Percentiles rank a stretch among this genome's conserved stretches.
phyloP scores from a whole-genome alignment of 2,888 invertebrate genomes.

The Helicoverpa assulta region DNA sequence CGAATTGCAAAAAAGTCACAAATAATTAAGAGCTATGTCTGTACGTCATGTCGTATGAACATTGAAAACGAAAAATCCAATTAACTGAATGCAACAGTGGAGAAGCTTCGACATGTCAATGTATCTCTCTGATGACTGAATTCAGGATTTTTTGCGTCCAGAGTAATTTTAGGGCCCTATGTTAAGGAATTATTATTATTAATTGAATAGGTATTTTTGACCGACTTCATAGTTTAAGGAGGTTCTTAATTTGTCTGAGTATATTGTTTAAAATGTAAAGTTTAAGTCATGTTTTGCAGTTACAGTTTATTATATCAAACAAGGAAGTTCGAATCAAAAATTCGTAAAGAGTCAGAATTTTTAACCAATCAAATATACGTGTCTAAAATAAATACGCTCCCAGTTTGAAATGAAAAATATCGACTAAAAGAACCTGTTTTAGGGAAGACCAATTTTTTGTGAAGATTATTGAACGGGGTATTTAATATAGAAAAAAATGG shows the following conservation, averaged over 20 bases:
- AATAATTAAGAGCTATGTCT: slow-evolving; percentile 17
- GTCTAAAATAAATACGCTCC: background rate
- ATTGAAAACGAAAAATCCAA: slow-evolving; percentile 70
- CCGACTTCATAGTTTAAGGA: too few species aligned
- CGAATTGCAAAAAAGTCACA: background rate
- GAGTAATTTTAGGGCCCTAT: background rate
- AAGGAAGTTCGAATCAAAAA: too few species aligned
- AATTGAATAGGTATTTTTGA: background rate
- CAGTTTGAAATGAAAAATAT: background rate
- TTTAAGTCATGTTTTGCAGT: too few species aligned
- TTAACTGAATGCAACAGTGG: slow-evolving; percentile 58
- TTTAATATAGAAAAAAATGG: background rate
- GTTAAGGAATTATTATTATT: too few species aligned
- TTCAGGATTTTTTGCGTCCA: background rate
- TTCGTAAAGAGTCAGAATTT: too few species aligned
- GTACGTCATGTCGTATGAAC: slow-evolving; percentile 1
- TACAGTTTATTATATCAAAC: too few species aligned
- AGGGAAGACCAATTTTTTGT: background rate
- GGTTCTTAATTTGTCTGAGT: too few species aligned
- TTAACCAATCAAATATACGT: too few species aligned
- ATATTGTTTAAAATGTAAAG: too few species aligned
- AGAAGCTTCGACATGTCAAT: slow-evolving; percentile 30
- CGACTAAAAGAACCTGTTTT: background rate
- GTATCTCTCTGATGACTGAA: slow-evolving; percentile 49
- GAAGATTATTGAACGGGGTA: background rate